Evolutionary conservation across 2,797 vertebrate genomes (phyloP), one percentile per base, ranked within the genome.

Genomic region (Lates japonicus): DNA sequence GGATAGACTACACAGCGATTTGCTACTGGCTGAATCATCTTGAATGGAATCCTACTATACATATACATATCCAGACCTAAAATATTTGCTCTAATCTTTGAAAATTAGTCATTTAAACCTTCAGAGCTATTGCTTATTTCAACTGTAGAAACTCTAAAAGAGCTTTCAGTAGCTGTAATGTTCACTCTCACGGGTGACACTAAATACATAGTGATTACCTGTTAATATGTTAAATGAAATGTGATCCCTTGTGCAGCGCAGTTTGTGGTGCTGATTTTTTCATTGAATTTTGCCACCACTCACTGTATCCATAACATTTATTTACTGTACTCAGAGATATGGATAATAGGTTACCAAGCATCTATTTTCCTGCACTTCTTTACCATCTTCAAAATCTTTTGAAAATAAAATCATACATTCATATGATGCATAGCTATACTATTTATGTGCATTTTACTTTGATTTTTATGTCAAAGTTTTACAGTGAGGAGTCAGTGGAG

Each of bases 171-270:
- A 7, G n/a, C 22, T 7, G 6, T 52, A 7, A 22, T 16, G 14
- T 31, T 25, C 51, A 44, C 4, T 35, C 2, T 68, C 31, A 60
- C 19, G 17, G 3, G 7, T 55, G 10, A 46, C 3, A 37, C 7
- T n/a, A 19, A 52, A n/a, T 48, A 3, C 46, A 62, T 3, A 57
- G 14, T 16, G 12, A 12, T 19, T 54, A 33, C 0, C 1, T 57
- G 13, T 54, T 4, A 37, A 19, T 22, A 9, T 42, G 39, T 14
- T 33, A 33, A 73, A 70, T 25, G 29, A 35, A 52, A 49, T 76
- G 82, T 71, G 41, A 88, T 86, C 75, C 71, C 68, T 39, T 8
- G 13, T 31, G 46, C 9, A 13, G 39, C 39, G 33, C 22, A 64
- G 39, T 16, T 19, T 59, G 44, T 54, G 25, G 19, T 49, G 4